A percentile compares a stretch with the other conserved stretches of the same genome.
Evolutionary conservation across 2,888 invertebrate species (phyloP).

Genomic region (Frankliniella intonsa): DNA sequence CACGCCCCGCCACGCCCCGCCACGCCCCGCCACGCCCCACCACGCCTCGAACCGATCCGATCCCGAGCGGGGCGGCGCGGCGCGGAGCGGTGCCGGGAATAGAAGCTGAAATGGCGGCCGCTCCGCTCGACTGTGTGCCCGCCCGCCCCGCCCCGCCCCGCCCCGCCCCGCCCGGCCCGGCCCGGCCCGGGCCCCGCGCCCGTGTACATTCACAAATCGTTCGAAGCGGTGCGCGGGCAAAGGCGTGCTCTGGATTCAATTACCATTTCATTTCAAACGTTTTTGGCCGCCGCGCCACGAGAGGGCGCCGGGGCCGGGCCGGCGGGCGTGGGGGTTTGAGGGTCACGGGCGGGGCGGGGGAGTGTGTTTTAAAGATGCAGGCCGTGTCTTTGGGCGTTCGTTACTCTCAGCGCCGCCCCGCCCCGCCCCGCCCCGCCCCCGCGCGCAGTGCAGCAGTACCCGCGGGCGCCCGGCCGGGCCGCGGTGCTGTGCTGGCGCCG

Average conservation of each 20-base stretch:
- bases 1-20: not conserved
- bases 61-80: too few relatives aligned
- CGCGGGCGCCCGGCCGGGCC: too few relatives aligned
- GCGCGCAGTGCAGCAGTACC: too few relatives aligned
- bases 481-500: too few relatives aligned
- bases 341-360: too few relatives aligned
- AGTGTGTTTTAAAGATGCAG: too few relatives aligned
- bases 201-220: constrained; percentile 5
- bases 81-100: not conserved
- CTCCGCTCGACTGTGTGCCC: not conserved
- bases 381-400: too few relatives aligned
- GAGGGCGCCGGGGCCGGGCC: not conserved
- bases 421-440: not conserved
- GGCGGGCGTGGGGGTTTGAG: not conserved
- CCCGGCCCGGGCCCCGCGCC: not conserved
- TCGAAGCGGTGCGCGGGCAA: not conserved
- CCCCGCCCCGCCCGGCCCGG: too few relatives aligned
- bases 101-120: not conserved
- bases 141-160: not conserved
- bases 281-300: not conserved
- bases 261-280: constrained; percentile 9
- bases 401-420: not conserved
- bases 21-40: not conserved
- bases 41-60: not conserved
- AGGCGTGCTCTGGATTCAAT: constrained; percentile 7